Conservation (phyloP, 2,797 vertebrate species). For the Hoplostethus atlanticus region DNA sequence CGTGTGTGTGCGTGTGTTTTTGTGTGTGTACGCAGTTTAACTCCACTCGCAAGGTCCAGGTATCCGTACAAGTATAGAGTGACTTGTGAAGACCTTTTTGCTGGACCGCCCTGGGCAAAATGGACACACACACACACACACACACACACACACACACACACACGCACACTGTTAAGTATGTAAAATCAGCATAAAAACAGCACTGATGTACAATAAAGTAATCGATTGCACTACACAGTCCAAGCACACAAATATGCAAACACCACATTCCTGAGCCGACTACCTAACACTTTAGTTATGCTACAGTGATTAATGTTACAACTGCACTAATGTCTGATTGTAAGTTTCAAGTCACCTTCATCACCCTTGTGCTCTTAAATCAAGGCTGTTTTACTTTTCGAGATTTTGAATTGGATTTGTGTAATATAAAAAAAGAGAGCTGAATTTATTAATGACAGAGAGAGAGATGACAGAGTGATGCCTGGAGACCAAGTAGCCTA, state of each 20-base stretch:
- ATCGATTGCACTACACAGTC: slow-evolving; percentile 9
- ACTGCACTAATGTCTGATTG: not conserved
- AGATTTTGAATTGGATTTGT: not conserved
- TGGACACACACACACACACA: not conserved
- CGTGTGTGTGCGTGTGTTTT: not conserved
- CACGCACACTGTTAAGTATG: slow-evolving; percentile 2
- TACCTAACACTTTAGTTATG: too few relatives aligned
- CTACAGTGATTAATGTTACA: not conserved
- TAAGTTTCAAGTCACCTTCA: not conserved
- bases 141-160: slow-evolving; percentile 6
- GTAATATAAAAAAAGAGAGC: not conserved
- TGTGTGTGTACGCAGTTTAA: too few relatives aligned
- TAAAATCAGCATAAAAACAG: slow-evolving; percentile 60
- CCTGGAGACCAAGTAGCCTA: not conserved
- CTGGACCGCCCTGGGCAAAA: not conserved
- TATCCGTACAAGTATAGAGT: too few relatives aligned
- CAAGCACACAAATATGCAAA: slow-evolving; percentile 43
- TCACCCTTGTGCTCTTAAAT: not conserved
- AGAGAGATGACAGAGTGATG: not conserved
- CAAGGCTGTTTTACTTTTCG: not conserved
- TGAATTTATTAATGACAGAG: too few relatives aligned
- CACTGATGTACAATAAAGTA: slow-evolving; percentile 27
- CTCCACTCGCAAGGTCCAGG: too few relatives aligned
- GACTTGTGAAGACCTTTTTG: not conserved
- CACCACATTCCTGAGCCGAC: slow-evolving; percentile 25